These are phyloP conservation scores for Drosophila colorata DNA, from an alignment of 2,888 invertebrate genomes.

Conservation along the genomic window DNA sequence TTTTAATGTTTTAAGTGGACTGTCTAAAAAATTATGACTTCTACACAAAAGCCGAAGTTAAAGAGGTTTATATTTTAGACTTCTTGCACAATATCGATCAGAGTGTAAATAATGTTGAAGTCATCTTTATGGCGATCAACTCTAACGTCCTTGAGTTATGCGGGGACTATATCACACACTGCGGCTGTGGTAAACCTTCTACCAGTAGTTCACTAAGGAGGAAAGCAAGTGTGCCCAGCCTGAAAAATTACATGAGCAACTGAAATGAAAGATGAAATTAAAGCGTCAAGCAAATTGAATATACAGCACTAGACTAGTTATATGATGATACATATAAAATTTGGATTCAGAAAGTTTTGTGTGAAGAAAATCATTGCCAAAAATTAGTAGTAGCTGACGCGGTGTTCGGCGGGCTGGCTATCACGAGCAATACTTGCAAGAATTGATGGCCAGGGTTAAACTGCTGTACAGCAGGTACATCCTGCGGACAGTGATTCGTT, in stretches of 20 bases:
- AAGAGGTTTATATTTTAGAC: conserved; percentile 87
- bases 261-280: conserved; percentile 69
- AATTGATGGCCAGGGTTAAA: too few species aligned
- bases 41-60: conserved; percentile 88
- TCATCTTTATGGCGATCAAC: conserved; percentile 87
- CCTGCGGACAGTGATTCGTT: too few species aligned
- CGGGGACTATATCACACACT: conserved; percentile 89
- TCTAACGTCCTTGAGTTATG: conserved; percentile 88
- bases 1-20: too few species aligned
- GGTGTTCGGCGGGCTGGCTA: too few species aligned
- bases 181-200: conserved; percentile 91
- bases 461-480: too few species aligned
- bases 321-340: too few species aligned
- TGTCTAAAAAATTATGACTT: conserved; percentile 87
- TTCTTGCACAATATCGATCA: conserved; percentile 87
- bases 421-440: too few species aligned
- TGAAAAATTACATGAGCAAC: conserved; percentile 88
- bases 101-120: conserved; percentile 87
- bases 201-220: conserved; percentile 89
- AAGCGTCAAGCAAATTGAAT: too few species aligned
- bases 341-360: too few species aligned
- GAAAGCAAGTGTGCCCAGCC: conserved; percentile 87
- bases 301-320: too few species aligned
- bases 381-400: too few species aligned
- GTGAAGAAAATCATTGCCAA: too few species aligned